These are phyloP conservation scores for Drosophila grimshawi DNA, from an alignment of 1,140 invertebrate genomes.

Conservation along the genomic window DNA sequence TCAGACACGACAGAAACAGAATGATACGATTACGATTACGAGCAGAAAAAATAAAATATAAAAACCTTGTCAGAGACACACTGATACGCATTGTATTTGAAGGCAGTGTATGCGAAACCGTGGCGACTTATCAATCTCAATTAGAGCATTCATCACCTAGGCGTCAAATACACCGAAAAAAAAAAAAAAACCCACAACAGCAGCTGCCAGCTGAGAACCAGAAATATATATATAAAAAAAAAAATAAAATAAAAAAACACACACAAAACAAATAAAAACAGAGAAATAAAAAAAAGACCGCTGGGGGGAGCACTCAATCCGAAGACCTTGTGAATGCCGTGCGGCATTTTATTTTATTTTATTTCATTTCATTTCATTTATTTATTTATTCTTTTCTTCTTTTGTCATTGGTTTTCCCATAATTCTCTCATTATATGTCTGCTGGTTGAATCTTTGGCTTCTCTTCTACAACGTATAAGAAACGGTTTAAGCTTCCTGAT, in stretches of 20 bases:
- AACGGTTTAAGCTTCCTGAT: slow-evolving; percentile 22
- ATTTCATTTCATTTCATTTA: slow-evolving; percentile 15
- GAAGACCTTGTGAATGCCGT: slow-evolving; percentile 75
- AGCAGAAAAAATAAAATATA: background rate
- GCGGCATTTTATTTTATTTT: slow-evolving; percentile 42
- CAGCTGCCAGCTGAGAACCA: slow-evolving; percentile 54
- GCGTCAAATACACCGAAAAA: slow-evolving; percentile 32
- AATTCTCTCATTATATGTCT: background rate
- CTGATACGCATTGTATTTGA: slow-evolving; percentile 16
- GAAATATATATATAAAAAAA: slow-evolving; percentile 33
- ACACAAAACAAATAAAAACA: background rate
- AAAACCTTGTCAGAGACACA: slow-evolving; percentile 44
- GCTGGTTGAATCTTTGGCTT: background rate
- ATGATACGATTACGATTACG: slow-evolving; percentile 20
- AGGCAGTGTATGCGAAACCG: background rate
- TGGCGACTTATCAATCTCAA: slow-evolving; percentile 52
- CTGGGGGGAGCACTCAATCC: slow-evolving; percentile 34
- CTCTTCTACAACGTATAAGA: slow-evolving; percentile 29
- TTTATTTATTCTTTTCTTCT: slow-evolving; percentile 35
- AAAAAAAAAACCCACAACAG: slow-evolving; percentile 10
- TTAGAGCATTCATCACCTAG: slow-evolving; percentile 55
- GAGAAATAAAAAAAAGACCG: slow-evolving; percentile 20
- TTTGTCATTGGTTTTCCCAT: slow-evolving; percentile 3
- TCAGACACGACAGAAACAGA: slow-evolving; percentile 42
- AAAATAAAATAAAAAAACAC: background rate